These are phyloP conservation scores for Calycopis cecrops DNA, from an alignment of 1,140 invertebrate species.

Conservation along the genomic window DNA sequence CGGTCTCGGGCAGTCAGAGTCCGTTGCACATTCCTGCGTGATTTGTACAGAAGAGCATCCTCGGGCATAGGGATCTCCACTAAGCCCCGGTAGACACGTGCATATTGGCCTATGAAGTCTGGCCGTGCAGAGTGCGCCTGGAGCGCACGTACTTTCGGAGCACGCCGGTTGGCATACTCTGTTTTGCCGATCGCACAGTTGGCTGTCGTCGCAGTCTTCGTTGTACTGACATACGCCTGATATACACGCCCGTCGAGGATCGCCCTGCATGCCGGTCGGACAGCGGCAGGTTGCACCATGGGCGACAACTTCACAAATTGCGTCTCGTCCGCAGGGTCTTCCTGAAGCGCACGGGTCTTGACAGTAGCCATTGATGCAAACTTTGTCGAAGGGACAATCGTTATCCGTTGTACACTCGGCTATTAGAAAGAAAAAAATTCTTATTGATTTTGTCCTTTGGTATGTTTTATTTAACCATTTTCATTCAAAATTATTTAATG, in stretches of 20 bases:
- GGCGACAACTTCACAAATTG: conserved; percentile 83
- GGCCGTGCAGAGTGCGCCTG: conserved; percentile 83
- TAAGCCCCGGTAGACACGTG: conserved; percentile 82
- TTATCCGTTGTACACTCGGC: conserved; percentile 88
- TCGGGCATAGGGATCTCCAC: conserved; percentile 86
- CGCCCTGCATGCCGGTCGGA: conserved; percentile 88
- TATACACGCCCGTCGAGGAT: conserved; percentile 87
- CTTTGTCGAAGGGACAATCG: conserved; percentile 91
- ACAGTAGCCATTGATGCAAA: conserved; percentile 86
- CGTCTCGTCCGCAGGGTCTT: conserved; percentile 85
- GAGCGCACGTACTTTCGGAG: conserved; percentile 84
- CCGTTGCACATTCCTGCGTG: conserved; percentile 80
- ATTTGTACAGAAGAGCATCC: conserved; percentile 75
- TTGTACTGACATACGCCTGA: conserved; percentile 90
- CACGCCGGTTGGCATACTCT: conserved; percentile 89
- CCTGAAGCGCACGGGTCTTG: conserved; percentile 83
- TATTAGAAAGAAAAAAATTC: conserved; percentile 60
- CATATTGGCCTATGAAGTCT: conserved; percentile 87
- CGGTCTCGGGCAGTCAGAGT: conserved; percentile 84
- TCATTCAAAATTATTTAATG: too few relatives aligned
- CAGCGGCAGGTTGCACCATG: conserved; percentile 89
- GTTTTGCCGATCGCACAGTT: conserved; percentile 90
- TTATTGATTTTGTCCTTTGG: background rate
- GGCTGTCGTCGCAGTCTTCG: conserved; percentile 90
- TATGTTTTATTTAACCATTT: background rate